Conservation (phyloP, 2,888 invertebrate genomes). For the Liopterus haemorrhoidalis region DNA sequence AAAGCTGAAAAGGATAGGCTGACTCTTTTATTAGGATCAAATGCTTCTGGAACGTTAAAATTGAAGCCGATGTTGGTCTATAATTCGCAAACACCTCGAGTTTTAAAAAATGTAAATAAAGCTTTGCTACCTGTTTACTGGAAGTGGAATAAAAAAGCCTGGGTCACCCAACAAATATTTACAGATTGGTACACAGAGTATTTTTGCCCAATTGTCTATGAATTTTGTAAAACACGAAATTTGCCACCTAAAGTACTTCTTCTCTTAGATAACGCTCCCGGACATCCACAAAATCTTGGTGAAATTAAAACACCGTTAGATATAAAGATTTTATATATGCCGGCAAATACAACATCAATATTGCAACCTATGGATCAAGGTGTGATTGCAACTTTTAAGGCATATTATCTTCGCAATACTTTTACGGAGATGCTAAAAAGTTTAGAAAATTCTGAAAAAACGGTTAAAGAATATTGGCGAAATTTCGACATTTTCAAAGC, state of each 20-base stretch:
- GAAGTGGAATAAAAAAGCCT: constrained; percentile 37
- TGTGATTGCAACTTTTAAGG: too few species aligned
- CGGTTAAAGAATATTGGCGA: too few species aligned
- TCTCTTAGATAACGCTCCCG: constrained; percentile 14
- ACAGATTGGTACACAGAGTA: constrained; percentile 16
- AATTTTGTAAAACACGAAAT: constrained; percentile 25
- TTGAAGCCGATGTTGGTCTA: constrained; percentile 39
- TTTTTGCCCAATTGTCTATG: too few species aligned
- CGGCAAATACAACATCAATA: constrained; percentile 30
- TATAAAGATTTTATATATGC: constrained; percentile 24
- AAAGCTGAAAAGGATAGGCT: constrained; percentile 34
- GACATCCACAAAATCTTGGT: constrained; percentile 25
- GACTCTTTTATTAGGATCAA: constrained; percentile 37
- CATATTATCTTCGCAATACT: too few species aligned
- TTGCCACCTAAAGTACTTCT: constrained; percentile 19
- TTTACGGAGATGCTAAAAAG: too few species aligned
- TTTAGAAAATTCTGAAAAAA: too few species aligned
- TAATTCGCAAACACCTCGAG: constrained; percentile 36
- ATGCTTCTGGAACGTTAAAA: constrained; percentile 36
- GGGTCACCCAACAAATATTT: constrained; percentile 28
- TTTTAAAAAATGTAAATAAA: constrained; percentile 34
- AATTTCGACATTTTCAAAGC: too few species aligned
- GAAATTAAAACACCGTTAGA: constrained; percentile 28
- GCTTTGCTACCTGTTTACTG: constrained; percentile 37
- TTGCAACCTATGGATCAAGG: constrained; percentile 31